Base-by-base conservation (phyloP, 2,888 invertebrate species). In the Agrypnus murinus region DNA sequence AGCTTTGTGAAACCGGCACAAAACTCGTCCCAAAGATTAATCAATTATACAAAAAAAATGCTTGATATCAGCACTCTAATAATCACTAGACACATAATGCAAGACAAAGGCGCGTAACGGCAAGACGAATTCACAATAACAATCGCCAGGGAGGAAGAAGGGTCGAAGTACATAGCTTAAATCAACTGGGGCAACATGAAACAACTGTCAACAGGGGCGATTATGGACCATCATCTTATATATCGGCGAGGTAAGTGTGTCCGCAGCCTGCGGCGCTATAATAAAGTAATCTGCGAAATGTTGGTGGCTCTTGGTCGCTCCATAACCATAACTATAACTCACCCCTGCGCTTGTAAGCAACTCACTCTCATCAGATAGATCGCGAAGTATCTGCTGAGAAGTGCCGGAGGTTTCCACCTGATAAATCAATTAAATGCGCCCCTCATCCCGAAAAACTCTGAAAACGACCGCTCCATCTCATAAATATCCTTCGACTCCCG, bases 271-370 rank as follows among this genome's bases (percentile, higher is more conserved):
- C 76, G 80, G 80, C 78, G 81, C 84, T 82, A 84, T 85, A 85
- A 85, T 85, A 85, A 84, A 84, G 84, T 84, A 85, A 84, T 85
- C 84, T 84, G 79, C 80, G 81, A 83, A 84, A 84, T 82, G 83
- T 82, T 79, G 82, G 81, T 79, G 79, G 80, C 80, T 81, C 80
- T 81, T 81, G 81, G 77, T 78, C 76, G 74, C 78, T 83, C 83
- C 78, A 84, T 85, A 85, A 85, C 84, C 84, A 85, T 85, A 85
- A 84, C 84, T 83, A 84, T 84, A 85, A 84, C 82, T 85, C 84
- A 84, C 81, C 81, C 80, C 62, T 50, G 64, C 75, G 75, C 78
- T 76, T 40, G 65, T 64, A 67, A 75, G 72, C 72, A 69, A 74
- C 10, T 78, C 77, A 73, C 77, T 77, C 78, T 78, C 77, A 78